Evolutionary conservation across 2,888 invertebrate species (phyloP), one percentile per base, ranked within the genome.

Genomic region (Morinoia aosen): DNA sequence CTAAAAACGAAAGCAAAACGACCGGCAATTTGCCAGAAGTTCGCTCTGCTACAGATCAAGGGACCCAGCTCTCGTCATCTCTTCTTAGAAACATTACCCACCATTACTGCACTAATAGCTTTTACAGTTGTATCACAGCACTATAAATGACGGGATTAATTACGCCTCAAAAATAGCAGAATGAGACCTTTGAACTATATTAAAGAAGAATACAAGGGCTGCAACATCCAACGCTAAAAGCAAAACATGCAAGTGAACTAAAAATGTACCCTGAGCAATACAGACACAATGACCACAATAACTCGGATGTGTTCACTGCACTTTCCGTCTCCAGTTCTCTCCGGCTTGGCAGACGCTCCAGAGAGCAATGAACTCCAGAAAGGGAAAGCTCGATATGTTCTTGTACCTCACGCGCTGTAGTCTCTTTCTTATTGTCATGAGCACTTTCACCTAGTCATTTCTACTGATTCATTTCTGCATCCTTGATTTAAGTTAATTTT

Each of bases 321-420:
- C 76, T 76, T 76, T 76, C 76, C 10, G 33, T 76, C 33, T 76
- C 76, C 3, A 25, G 76, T 76, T 76, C 33, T 76, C 76, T 76
- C 76, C 76, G 76, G 33, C 76, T 76, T 76, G 76, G 76, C 10
- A 76, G 76, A 76, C 0, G 33, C 76, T 76, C 76, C 76, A 76
- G 76, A 76, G 76, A 76, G 76, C 76, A 76, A 76, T 76, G 76
- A 76, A 76, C 76, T 76, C 76, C 76, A 76, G 76, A 76, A 76
- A 76, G 76, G 76, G 76, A 76, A 76, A 76, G 76, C 76, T 76
- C 33, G 76, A 76, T 76, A 76, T 19, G 76, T 76, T 76, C 76
- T 76, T 76, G 76, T 76, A 76, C 76, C 76, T 14, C 25, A 76
- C 76, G 76, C 76, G 76, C 76, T 76, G 33, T 33, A 76, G 76